phyloP scores from a whole-genome alignment of 2,797 vertebrate species.

The Tympanoctomys barrerae region DNA sequence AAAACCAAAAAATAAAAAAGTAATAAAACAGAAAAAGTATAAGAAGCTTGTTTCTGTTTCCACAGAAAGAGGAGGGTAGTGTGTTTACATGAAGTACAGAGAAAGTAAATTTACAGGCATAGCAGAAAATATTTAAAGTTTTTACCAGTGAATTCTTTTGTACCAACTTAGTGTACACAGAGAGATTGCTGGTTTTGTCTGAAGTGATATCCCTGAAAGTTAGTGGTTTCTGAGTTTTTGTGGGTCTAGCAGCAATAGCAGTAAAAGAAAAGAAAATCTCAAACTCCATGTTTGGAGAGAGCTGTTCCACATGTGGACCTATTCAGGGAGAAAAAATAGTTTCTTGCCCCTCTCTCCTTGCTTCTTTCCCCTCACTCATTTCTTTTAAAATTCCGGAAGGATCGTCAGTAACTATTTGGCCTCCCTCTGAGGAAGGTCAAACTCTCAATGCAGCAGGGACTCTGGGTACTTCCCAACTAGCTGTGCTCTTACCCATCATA shows the following conservation, averaged over 20 bases:
- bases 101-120: not conserved
- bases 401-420: not conserved
- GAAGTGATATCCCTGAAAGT: not conserved
- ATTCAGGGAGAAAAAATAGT: not conserved
- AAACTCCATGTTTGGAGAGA: not conserved
- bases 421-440: not conserved
- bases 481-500: not conserved
- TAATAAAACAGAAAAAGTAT: slow-evolving; percentile 7
- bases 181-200: not conserved
- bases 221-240: slow-evolving; percentile 27
- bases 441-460: not conserved
- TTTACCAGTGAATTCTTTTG: not conserved
- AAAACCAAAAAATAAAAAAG: not conserved
- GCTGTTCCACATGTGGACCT: not conserved
- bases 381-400: not conserved
- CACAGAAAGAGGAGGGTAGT: not conserved
- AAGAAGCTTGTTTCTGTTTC: not conserved
- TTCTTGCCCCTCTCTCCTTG: not conserved
- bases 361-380: not conserved
- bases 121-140: not conserved
- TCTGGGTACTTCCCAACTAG: not conserved
- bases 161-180: not conserved
- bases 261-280: not conserved
- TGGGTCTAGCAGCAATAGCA: slow-evolving; percentile 15
- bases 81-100: not conserved